phyloP scores from a whole-genome alignment of 2,113 vertebrate genomes.

The Prolemur simus region DNA sequence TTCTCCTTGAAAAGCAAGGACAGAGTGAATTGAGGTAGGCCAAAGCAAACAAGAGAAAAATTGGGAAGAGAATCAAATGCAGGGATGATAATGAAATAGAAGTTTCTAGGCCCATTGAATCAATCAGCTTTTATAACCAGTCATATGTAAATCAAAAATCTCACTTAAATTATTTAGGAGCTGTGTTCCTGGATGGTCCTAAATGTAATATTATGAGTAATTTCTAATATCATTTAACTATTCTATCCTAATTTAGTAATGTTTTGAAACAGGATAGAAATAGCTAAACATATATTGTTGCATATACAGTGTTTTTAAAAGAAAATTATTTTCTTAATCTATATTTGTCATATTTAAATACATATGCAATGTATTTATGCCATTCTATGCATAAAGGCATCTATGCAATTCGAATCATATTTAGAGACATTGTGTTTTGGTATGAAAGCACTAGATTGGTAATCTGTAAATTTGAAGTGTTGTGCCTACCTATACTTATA shows the following conservation, averaged over 20 bases:
- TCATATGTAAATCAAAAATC: not conserved
- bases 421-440: not conserved
- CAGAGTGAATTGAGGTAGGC: not conserved
- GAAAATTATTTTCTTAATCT: not conserved
- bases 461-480: not conserved
- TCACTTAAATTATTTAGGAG: not conserved
- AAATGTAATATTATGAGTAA: not conserved
- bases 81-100: not conserved
- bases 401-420: not conserved
- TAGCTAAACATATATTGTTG: not conserved
- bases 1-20: not conserved
- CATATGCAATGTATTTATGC: not conserved
- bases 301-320: not conserved
- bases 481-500: not conserved
- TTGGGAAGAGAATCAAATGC: not conserved
- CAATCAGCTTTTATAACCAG: not conserved
- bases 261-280: not conserved
- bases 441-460: not conserved
- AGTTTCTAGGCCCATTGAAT: not conserved
- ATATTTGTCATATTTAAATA: not conserved
- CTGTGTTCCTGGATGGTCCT: not conserved
- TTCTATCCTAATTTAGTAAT: not conserved
- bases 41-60: not conserved
- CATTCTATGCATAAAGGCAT: no score
- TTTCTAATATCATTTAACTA: not conserved